Evolutionary conservation across 1,140 invertebrate species (phyloP).

Genomic region (Phocides pigmalion): DNA sequence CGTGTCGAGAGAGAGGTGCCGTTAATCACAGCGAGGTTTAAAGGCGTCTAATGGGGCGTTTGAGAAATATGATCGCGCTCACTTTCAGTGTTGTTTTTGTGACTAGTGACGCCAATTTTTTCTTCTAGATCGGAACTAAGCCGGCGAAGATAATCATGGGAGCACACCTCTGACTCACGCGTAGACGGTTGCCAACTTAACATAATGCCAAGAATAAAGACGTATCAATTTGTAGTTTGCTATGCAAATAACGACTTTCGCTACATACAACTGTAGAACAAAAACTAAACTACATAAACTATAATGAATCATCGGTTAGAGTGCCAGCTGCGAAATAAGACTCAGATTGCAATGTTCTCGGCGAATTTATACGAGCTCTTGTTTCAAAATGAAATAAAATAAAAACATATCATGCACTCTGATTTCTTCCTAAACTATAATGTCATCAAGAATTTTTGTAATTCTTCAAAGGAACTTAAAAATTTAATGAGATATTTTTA

Average conservation of each 20-base stretch:
- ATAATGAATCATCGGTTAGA: conserved; percentile 67
- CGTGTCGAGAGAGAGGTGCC: conserved; percentile 3
- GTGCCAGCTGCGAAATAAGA: conserved; percentile 71
- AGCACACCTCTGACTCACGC: conserved; percentile 70
- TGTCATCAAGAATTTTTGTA: no score
- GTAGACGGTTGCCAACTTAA: conserved; percentile 63
- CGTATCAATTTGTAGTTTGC: conserved; percentile 44
- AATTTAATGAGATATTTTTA: no score
- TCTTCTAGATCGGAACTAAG: conserved; percentile 41
- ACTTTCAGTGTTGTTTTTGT: conserved; percentile 47
- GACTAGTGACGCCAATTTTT: conserved; percentile 50
- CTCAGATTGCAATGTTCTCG: conserved; percentile 68
- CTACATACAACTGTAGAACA: conserved; percentile 33
- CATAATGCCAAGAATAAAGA: conserved; percentile 47
- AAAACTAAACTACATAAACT: conserved; percentile 44
- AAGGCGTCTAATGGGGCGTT: conserved; percentile 42
- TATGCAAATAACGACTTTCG: conserved; percentile 50
- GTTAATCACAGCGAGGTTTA: conserved; percentile 18
- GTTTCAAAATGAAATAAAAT: conserved; percentile 65
- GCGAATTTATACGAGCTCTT: conserved; percentile 54
- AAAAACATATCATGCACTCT: conserved; percentile 47
- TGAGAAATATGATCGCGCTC: conserved; percentile 46
- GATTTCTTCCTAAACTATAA: conserved; percentile 9
- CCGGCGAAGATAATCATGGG: conserved; percentile 63
- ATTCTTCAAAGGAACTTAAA: no score